A percentile compares a stretch with the other conserved stretches of the same genome.
phyloP scores from a whole-genome alignment of 2,113 vertebrate species.

The Pteronura brasiliensis region DNA sequence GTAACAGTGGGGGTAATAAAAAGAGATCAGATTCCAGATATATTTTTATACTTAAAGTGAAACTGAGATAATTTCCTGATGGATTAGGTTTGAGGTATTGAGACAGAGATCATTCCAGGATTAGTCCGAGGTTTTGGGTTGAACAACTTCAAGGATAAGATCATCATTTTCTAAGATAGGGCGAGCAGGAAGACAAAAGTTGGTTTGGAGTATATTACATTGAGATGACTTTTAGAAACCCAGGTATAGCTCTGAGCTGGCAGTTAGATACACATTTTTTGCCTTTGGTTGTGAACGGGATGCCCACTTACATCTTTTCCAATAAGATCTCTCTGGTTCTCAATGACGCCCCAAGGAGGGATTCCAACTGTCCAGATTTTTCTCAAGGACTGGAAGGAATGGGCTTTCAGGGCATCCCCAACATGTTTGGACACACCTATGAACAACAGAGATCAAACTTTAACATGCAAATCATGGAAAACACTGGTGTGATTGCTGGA shows the following conservation, averaged over 20 bases:
- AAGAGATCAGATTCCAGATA: not conserved
- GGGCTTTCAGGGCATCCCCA: slow-evolving; percentile 91
- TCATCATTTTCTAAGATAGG: not conserved
- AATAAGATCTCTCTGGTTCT: slow-evolving; percentile 93
- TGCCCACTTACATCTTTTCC: slow-evolving; percentile 92
- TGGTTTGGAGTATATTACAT: not conserved
- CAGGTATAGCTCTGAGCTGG: not conserved
- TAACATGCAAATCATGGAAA: slow-evolving; percentile 11
- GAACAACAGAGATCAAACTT: slow-evolving; percentile 46
- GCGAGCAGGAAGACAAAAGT: not conserved
- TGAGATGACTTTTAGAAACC: not conserved
- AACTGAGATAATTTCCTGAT: not conserved
- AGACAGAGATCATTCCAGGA: not conserved
- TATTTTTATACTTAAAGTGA: slow-evolving; percentile 4
- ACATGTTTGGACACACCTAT: slow-evolving; percentile 94
- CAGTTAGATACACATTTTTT: not conserved
- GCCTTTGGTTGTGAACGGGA: not conserved
- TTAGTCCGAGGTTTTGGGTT: not conserved
- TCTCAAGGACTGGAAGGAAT: slow-evolving; percentile 88
- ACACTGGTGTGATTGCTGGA: not conserved
- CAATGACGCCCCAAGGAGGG: slow-evolving; percentile 95
- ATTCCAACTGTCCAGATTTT: slow-evolving; percentile 94
- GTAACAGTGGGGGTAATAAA: not conserved
- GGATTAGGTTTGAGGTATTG: not conserved
- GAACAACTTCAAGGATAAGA: not conserved